Evolutionary conservation across 2,888 invertebrate genomes (phyloP).

Genomic region (Ophion ventricosus): DNA sequence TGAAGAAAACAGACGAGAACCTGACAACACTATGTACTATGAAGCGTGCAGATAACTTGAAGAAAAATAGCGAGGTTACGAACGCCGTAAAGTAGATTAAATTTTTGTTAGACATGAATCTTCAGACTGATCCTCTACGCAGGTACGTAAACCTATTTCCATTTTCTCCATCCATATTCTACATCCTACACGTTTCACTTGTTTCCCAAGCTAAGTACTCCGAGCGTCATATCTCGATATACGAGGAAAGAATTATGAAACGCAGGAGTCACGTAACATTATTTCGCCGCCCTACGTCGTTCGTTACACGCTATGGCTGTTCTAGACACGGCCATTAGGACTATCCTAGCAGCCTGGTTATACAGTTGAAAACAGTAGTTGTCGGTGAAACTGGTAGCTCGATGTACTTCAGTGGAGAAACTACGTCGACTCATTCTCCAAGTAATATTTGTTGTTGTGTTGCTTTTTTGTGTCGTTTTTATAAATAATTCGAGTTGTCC

Average conservation of each 20-base stretch:
- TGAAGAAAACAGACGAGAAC: conserved; percentile 6
- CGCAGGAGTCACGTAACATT: conserved; percentile 40
- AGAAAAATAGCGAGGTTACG: conserved; percentile 21
- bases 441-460: conserved; percentile 45
- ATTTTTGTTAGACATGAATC: conserved; percentile 33
- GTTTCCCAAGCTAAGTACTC: conserved; percentile 46
- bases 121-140: not conserved
- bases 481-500: conserved; percentile 44
- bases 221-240: conserved; percentile 8
- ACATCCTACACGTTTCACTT: conserved; percentile 32
- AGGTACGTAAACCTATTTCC: not conserved
- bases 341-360: conserved; percentile 20
- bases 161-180: conserved; percentile 5
- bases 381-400: conserved; percentile 11
- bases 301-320: conserved; percentile 47
- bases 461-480: conserved; percentile 12
- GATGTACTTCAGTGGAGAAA: conserved; percentile 1
- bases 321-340: conserved; percentile 39
- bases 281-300: conserved; percentile 29
- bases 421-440: conserved; percentile 18
- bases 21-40: conserved; percentile 1
- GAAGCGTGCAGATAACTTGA: conserved; percentile 15
- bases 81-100: conserved; percentile 17
- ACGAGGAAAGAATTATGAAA: conserved; percentile 30
- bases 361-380: conserved; percentile 15